Conservation (phyloP, 2,888 invertebrate species). For the Apotomis betuletana region DNA sequence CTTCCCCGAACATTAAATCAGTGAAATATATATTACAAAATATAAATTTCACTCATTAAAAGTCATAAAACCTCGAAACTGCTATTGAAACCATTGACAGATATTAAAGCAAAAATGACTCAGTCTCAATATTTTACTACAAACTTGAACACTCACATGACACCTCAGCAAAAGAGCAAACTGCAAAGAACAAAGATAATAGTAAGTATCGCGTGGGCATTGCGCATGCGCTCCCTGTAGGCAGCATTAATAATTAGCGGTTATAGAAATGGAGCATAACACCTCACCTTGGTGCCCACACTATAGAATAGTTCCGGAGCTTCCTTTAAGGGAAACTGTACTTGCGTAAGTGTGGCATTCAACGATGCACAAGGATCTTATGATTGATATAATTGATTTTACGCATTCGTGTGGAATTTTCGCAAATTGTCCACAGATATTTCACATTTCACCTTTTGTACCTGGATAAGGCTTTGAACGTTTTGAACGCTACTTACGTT, state of each 20-base stretch:
- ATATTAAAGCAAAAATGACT: not conserved
- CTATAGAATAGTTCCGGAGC: slow-evolving; percentile 19
- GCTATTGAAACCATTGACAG: not conserved
- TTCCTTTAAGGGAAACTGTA: slow-evolving; percentile 36
- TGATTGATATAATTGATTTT: too few species aligned
- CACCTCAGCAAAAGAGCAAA: slow-evolving; percentile 17
- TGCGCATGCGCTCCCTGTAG: not conserved
- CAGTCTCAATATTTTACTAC: not conserved
- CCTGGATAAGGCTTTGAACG: too few species aligned
- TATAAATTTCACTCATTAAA: too few species aligned
- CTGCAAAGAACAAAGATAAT: slow-evolving; percentile 24
- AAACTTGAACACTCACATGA: not conserved
- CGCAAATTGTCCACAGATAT: too few species aligned
- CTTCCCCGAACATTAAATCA: too few species aligned
- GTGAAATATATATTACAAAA: too few species aligned
- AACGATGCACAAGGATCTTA: not conserved
- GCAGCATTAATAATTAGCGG: slow-evolving; percentile 17
- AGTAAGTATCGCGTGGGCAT: slow-evolving; percentile 15
- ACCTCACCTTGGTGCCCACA: slow-evolving; percentile 31
- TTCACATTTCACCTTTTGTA: too few species aligned
- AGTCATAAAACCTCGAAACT: too few species aligned
- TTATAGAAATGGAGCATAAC: slow-evolving; percentile 33
- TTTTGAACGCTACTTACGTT: too few species aligned
- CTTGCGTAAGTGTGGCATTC: slow-evolving; percentile 12
- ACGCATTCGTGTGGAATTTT: too few species aligned